Conservation (phyloP, 1,140 invertebrate genomes). For the Aphaenogaster floridana region DNA sequence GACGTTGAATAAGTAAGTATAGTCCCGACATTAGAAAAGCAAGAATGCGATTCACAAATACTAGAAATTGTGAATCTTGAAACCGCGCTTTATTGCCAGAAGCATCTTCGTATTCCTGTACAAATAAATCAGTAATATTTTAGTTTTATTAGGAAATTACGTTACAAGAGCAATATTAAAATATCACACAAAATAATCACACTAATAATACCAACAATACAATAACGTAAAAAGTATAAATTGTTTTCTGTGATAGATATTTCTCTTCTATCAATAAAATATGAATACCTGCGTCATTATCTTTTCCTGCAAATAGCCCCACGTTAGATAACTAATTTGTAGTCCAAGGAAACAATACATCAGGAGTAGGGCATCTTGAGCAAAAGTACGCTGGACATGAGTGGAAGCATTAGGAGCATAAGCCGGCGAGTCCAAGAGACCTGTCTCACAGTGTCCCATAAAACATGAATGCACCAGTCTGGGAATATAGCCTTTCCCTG, state of each 20-base stretch:
- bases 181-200: neutral
- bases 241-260: neutral
- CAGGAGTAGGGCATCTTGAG: conserved; percentile 89
- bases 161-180: neutral
- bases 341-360: conserved; percentile 95
- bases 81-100: conserved; percentile 91
- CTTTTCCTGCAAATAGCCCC: conserved; percentile 98
- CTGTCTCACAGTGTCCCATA: conserved; percentile 87
- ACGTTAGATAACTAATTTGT: conserved; percentile 96
- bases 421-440: conserved; percentile 81
- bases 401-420: conserved; percentile 76
- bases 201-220: neutral
- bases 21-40: conserved; percentile 92
- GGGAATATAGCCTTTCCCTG: conserved; percentile 88
- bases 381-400: conserved; percentile 83
- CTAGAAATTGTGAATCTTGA: conserved; percentile 97
- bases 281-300: conserved; percentile 93
- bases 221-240: neutral
- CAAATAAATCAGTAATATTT: conserved; percentile 45
- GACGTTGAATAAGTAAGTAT: conserved; percentile 89
- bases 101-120: conserved; percentile 90
- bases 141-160: neutral
- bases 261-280: neutral
- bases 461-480: conserved; percentile 89
- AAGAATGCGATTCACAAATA: conserved; percentile 96